Evolutionary conservation across 2,797 vertebrate genomes (phyloP).

Genomic region (Phrynocephalus guinanensis): DNA sequence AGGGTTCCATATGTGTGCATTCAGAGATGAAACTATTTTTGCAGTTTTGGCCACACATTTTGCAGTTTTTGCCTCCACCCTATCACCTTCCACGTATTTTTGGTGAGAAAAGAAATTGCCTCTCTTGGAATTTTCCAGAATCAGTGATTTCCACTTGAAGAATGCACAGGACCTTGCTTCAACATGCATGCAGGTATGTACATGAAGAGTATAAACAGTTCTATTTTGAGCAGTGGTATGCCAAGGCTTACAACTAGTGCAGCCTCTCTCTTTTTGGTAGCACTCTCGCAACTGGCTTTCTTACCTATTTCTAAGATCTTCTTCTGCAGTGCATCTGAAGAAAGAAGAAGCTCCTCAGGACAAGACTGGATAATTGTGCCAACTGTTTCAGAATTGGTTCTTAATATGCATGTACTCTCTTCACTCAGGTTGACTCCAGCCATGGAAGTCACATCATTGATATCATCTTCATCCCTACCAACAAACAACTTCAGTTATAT

Average conservation of each 20-base stretch:
- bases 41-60: no score
- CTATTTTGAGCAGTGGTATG: not conserved
- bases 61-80: no score
- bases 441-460: constrained; percentile 91
- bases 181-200: not conserved
- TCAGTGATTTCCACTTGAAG: not conserved
- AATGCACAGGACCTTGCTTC: not conserved
- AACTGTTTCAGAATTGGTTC: constrained; percentile 79
- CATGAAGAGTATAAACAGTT: not conserved
- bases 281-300: constrained; percentile 31
- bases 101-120: no score
- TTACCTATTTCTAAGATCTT: constrained; percentile 88
- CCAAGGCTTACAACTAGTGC: not conserved
- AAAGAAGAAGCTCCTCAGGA: constrained; percentile 89
- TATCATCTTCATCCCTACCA: constrained; percentile 86
- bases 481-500: constrained; percentile 22
- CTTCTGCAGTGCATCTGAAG: constrained; percentile 77
- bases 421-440: constrained; percentile 86
- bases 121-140: not conserved
- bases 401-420: constrained; percentile 82
- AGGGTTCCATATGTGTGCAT: no score
- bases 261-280: not conserved
- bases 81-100: not conserved
- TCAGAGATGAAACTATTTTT: no score
- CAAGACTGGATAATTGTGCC: constrained; percentile 89